These are phyloP conservation scores for Caenorhabditis sp. DNA, from an alignment of 2,888 invertebrate species.

Conservation along the genomic window DNA sequence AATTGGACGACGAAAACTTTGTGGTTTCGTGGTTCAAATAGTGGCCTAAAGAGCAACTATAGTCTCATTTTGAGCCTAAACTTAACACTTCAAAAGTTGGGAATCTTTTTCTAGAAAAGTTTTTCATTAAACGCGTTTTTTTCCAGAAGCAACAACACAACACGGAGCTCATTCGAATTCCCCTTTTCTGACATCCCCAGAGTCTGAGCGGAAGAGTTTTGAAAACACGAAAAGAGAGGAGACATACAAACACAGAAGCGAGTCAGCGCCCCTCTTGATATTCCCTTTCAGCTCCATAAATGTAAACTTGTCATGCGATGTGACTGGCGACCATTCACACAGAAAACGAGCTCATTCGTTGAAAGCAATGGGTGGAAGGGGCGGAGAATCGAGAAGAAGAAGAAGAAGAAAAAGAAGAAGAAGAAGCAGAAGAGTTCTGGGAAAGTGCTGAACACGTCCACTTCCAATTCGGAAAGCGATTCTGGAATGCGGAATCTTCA, in stretches of 20 bases:
- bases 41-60: too few relatives aligned
- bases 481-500: too few relatives aligned
- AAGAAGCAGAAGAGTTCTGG: not conserved
- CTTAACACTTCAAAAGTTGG: too few relatives aligned
- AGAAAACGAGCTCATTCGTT: slow-evolving; percentile 13
- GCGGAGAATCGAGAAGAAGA: not conserved
- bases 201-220: too few relatives aligned
- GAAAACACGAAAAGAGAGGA: not conserved
- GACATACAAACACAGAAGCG: not conserved
- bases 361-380: not conserved
- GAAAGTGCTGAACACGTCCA: too few relatives aligned
- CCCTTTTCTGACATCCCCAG: too few relatives aligned
- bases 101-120: not conserved
- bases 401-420: slow-evolving; percentile 1
- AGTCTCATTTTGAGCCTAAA: too few relatives aligned
- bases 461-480: too few relatives aligned
- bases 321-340: not conserved
- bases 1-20: not conserved
- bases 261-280: not conserved
- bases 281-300: slow-evolving; percentile 17
- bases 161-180: not conserved
- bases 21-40: too few relatives aligned
- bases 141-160: not conserved
- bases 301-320: slow-evolving; percentile 44
- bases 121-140: too few relatives aligned